These are phyloP conservation scores for Ectemnius continuus DNA, from an alignment of 2,888 invertebrate genomes.

Conservation along the genomic window DNA sequence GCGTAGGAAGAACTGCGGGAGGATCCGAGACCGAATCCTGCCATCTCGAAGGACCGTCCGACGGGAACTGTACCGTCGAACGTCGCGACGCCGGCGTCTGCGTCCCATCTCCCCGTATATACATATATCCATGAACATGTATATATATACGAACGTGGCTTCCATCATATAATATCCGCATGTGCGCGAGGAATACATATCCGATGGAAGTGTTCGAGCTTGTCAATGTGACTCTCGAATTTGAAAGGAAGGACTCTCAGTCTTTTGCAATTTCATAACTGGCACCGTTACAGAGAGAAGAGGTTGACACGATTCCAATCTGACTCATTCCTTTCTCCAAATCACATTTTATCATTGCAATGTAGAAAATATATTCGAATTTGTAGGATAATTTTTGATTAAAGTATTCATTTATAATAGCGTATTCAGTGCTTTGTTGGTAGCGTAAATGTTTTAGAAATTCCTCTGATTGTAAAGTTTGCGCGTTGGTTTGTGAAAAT, in stretches of 20 bases:
- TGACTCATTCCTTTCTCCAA: too few species aligned
- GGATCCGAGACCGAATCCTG: slow-evolving; percentile 66
- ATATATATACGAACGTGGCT: slow-evolving; percentile 41
- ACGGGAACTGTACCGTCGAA: slow-evolving; percentile 76
- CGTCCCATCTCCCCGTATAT: slow-evolving; percentile 67
- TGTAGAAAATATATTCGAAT: too few species aligned
- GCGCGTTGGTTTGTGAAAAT: too few species aligned
- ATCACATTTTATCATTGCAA: too few species aligned
- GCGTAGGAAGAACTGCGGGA: slow-evolving; percentile 69
- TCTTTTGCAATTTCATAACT: slow-evolving; percentile 24
- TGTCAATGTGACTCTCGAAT: slow-evolving; percentile 42
- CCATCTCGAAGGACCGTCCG: slow-evolving; percentile 75
- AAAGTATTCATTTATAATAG: too few species aligned
- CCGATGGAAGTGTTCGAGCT: slow-evolving; percentile 33
- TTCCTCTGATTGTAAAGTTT: too few species aligned
- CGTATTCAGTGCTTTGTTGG: too few species aligned
- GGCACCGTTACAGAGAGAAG: slow-evolving; percentile 8
- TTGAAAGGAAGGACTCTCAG: slow-evolving; percentile 32
- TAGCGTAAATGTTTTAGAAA: too few species aligned
- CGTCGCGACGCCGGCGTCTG: slow-evolving; percentile 76
- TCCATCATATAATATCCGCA: slow-evolving; percentile 55
- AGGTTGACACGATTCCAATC: neutral
- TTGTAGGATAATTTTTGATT: too few species aligned
- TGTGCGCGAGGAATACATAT: slow-evolving; percentile 42
- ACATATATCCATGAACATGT: slow-evolving; percentile 38